A percentile compares a stretch with the other conserved stretches of the same genome.
phyloP scores from a whole-genome alignment of 2,113 vertebrate genomes.

The Hystrix brachyura region DNA sequence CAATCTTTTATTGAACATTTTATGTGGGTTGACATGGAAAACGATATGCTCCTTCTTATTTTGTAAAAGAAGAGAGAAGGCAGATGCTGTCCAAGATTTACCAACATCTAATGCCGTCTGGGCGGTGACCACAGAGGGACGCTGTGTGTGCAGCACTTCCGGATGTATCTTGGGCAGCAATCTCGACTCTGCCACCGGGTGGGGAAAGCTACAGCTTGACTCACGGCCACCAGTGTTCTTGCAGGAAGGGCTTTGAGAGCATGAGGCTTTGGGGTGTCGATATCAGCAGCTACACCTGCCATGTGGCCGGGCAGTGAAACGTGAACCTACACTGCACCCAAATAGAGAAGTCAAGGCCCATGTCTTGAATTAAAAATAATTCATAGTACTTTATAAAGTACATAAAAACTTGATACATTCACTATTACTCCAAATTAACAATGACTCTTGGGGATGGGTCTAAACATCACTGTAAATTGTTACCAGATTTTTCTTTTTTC shows the following conservation, averaged over 20 bases:
- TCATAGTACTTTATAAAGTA: conserved; percentile 63
- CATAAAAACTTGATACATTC: conserved; percentile 58
- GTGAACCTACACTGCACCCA: neutral
- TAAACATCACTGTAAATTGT: conserved; percentile 74
- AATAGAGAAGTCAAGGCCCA: neutral
- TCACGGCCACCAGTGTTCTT: neutral
- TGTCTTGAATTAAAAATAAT: conserved; percentile 63
- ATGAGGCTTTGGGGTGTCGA: neutral
- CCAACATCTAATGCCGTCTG: neutral
- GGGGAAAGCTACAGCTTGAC: neutral
- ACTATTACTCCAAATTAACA: conserved; percentile 70
- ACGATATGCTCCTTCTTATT: neutral
- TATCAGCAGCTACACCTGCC: neutral
- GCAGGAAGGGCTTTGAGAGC: neutral
- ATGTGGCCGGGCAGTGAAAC: neutral
- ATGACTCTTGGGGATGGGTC: conserved; percentile 10
- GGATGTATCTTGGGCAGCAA: neutral
- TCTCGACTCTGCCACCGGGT: accelerated
- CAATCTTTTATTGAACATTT: neutral
- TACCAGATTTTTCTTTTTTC: conserved; percentile 83
- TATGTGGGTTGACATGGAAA: neutral
- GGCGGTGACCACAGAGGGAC: neutral
- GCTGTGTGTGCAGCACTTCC: neutral
- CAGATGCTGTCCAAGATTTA: neutral
- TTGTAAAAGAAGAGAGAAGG: neutral